These are phyloP conservation scores for Ictalurus punctatus DNA, from an alignment of 2,113 vertebrate genomes.

Conservation along the genomic window DNA sequence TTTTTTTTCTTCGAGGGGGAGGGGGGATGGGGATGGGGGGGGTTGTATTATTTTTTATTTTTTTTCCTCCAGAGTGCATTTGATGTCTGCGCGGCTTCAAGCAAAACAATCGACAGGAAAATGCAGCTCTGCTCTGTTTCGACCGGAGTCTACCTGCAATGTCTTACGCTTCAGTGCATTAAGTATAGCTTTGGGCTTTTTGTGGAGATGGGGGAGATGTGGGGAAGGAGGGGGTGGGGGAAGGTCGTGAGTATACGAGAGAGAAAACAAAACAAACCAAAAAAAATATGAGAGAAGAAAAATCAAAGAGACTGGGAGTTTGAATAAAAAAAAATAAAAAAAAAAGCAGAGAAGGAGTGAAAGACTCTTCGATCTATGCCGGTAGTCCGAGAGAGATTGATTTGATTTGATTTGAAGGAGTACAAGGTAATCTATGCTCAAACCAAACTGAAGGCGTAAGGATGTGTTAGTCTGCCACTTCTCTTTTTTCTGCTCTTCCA, in stretches of 20 bases:
- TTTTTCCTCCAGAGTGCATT: slow-evolving; percentile 2
- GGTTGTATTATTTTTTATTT: background rate
- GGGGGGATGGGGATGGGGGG: background rate
- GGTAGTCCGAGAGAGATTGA: slow-evolving; percentile 10
- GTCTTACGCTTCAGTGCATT: slow-evolving; percentile 69
- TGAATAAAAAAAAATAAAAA: background rate
- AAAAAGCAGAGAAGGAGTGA: background rate
- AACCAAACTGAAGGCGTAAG: slow-evolving; percentile 4
- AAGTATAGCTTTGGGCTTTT: slow-evolving; percentile 70
- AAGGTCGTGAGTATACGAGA: background rate
- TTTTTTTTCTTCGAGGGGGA: background rate
- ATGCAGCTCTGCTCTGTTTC: slow-evolving; percentile 51
- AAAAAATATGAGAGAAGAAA: background rate
- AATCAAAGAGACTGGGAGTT: background rate
- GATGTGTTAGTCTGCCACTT: slow-evolving; percentile 30
- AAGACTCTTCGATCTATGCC: too few species aligned
- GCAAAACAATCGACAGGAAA: slow-evolving; percentile 52
- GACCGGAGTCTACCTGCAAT: slow-evolving; percentile 68
- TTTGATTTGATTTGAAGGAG: slow-evolving; percentile 41
- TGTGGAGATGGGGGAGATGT: slow-evolving; percentile 50
- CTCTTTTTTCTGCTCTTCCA: slow-evolving; percentile 35
- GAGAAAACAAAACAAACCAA: slow-evolving; percentile 21
- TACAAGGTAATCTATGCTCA: slow-evolving; percentile 25
- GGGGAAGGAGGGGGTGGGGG: background rate
- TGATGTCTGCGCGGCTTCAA: slow-evolving; percentile 48